phyloP scores from a whole-genome alignment of 2,888 invertebrate genomes.

The Zygothrica quintamaculata region DNA sequence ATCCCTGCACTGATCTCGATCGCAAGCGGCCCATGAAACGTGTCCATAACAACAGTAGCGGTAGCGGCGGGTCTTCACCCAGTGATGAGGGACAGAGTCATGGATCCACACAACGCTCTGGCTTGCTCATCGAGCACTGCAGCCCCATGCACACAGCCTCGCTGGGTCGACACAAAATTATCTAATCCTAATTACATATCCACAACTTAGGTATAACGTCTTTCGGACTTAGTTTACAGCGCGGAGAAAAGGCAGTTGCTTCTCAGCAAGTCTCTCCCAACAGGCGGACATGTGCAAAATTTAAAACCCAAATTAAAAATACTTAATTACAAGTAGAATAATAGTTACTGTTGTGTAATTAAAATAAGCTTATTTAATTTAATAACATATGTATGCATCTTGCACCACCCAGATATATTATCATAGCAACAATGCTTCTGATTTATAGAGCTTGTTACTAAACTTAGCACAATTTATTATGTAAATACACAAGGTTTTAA shows the following conservation, averaged over 20 bases:
- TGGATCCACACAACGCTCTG: neutral
- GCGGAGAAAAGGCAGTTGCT: conserved; percentile 55
- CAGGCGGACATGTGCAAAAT: conserved; percentile 81
- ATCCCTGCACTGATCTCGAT: conserved; percentile 77
- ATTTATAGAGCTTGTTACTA: conserved; percentile 21
- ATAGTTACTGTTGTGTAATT: too few species aligned
- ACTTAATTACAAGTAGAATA: neutral
- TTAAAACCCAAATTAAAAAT: conserved; percentile 34
- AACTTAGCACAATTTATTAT: conserved; percentile 71
- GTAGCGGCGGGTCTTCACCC: conserved; percentile 51
- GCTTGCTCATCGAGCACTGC: conserved; percentile 78
- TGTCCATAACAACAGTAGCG: conserved; percentile 76
- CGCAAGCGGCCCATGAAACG: conserved; percentile 83
- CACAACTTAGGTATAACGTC: conserved; percentile 1
- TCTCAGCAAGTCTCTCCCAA: conserved; percentile 26
- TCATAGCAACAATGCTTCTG: conserved; percentile 26
- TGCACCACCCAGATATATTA: conserved; percentile 47
- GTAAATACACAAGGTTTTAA: conserved; percentile 64
- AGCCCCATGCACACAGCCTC: conserved; percentile 82
- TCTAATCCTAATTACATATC: conserved; percentile 64
- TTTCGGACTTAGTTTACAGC: conserved; percentile 35
- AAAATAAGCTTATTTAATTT: neutral
- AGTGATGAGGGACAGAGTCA: conserved; percentile 52
- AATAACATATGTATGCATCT: conserved; percentile 14
- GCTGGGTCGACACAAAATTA: conserved; percentile 82